Evolutionary conservation across 2,888 invertebrate species (phyloP), one percentile per base, ranked within the genome.

Genomic region (Pristionchus exspectatus): DNA sequence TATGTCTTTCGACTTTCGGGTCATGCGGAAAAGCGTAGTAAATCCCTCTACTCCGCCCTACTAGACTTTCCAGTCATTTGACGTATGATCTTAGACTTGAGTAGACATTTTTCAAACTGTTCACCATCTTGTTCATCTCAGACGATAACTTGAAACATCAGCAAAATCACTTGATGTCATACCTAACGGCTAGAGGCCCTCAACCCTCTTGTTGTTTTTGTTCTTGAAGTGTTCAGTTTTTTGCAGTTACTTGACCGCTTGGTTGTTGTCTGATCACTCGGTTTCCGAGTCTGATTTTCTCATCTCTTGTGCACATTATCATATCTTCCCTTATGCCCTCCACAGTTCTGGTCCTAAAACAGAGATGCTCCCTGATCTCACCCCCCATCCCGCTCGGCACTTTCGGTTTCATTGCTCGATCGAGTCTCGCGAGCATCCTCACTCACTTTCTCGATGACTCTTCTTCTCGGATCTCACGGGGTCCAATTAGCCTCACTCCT

Each of bases 401-500:
- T 69, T 69, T 69, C 69, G 3, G 18, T 33, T 74, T 38, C 74
- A n/a, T 9, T 74, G 38, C 81, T 83, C 83, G 54, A n/a, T 44
- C 81, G 27, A 54, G n/a, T 56, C 56, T 44, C 81, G 54, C 38
- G 38, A n/a, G n/a, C 38, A 38, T 50, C 50, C 21, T 54, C 84
- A 16, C 84, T 59, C 59, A 16, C 84, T 59, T 56, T 59, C 83
- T 54, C 33, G 74, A 74, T 74, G 38, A 72, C 33, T 72, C 18
- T 30, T 74, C 72, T 72, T 50, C 81, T 50, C 24, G 24, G 18
- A 2, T 27, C 38, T 44, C 54, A 5, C 14, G 30, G 54, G 54
- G 54, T 83, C 74, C 74, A 74, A 74, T 74, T 74, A 74, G 74
- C n/a, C n/a, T n/a, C n/a, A n/a, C n/a, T 38, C 81, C 24, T 54